Percentiles rank a stretch among this genome's conserved stretches.
Evolutionary conservation across 2,888 invertebrate species (phyloP).

Genomic region (Acleris literana): DNA sequence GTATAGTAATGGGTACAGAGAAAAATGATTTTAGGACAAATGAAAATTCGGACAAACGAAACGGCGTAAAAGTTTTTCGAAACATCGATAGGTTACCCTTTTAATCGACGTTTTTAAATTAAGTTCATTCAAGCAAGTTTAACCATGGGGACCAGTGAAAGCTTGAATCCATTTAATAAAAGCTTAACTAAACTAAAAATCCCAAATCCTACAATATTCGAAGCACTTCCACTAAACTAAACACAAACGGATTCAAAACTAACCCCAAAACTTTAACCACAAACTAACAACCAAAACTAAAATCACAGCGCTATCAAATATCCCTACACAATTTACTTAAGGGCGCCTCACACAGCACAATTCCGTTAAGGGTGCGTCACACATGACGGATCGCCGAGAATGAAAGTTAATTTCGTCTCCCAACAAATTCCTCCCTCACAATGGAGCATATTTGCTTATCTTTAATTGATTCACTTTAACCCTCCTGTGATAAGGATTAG

Average conservation of each 20-base stretch:
- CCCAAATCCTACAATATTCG: no score
- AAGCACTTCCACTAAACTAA: no score
- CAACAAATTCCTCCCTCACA: slow-evolving; percentile 75
- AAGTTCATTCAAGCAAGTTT: no score
- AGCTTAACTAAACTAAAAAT: no score
- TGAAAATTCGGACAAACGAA: no score
- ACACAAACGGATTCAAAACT: not conserved
- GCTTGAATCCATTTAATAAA: no score
- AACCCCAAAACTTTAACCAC: not conserved
- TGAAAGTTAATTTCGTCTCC: slow-evolving; percentile 78
- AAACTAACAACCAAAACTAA: not conserved
- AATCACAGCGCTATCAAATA: slow-evolving; percentile 34
- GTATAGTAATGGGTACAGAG: no score
- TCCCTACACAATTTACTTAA: slow-evolving; percentile 9
- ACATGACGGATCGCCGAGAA: slow-evolving; percentile 30
- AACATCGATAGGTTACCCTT: no score
- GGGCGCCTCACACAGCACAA: slow-evolving; percentile 31
- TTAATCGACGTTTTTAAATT: no score
- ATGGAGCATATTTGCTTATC: slow-evolving; percentile 82
- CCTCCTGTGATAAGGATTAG: slow-evolving; percentile 80
- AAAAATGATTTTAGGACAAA: no score
- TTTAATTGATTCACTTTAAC: slow-evolving; percentile 83
- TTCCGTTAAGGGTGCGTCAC: slow-evolving; percentile 30
- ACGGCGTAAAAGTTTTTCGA: no score
- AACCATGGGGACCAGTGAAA: no score